Base-by-base conservation (phyloP, 2,113 vertebrate species). In the Gyps fulvus region DNA sequence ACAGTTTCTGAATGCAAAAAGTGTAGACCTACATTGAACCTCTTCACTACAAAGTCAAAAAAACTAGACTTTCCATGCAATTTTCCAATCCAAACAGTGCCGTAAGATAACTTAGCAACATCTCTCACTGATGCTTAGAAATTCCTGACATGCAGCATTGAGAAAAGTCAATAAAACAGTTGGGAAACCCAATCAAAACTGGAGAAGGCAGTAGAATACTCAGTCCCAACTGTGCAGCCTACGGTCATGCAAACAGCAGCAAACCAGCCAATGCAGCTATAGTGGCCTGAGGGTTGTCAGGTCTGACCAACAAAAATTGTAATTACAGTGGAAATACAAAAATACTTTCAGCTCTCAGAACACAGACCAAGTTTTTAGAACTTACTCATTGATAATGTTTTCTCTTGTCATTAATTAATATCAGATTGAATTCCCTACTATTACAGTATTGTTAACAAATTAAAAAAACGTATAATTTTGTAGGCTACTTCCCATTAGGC, bases 361-460 rank as follows among this genome's bases (percentile, higher is more conserved):
- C 94, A 79, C 42, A 82, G 78, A 88, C 59, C 84, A 47, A 29
- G 45, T 92, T 31, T 20, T 40, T 73, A 54, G 83, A 69, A 93
- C 77, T 23, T 43, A 40, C 73, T 97, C 66, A 79, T 45, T 54
- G 69, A 93, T 55, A 92, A 59, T 26, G 91, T 77, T 96, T 87
- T 65, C 89, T 74, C 93, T 87, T 95, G 91, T 98, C 97, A 80
- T 96, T 92, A 57, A 95, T 93, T 95, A 95, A 72, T 74, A 96
- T 97, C 97, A 94, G 73, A 97, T 90, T 93, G 94, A 97, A 97
- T 97, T 90, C 94, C 79, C 85, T 95, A 95, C 93, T 80, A 91
- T 85, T 97, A 96, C 91, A 95, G 96, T 96, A 95, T 90, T 98
- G 97, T 98, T 97, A 96, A 97, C 98, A 97, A 82, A 92, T 36